Evolutionary conservation across 2,113 vertebrate species (phyloP), one percentile per base, ranked within the genome.

Genomic region (Phocoena phocoena): DNA sequence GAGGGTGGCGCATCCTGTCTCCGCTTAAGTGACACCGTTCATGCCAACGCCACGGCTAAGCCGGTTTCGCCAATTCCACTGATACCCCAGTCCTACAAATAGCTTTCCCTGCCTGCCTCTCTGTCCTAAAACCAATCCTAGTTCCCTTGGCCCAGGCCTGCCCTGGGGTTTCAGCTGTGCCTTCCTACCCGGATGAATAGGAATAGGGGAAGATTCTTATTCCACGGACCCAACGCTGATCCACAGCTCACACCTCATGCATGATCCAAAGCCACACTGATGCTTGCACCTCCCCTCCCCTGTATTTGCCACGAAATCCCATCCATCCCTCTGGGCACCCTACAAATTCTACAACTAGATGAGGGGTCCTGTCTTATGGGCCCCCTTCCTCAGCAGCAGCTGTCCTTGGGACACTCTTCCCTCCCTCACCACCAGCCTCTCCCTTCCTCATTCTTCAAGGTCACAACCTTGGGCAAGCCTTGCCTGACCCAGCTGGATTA

Each of bases 261-360:
- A 6, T 14, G 53, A 70, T 9, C n/a, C 70, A 67, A 80, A 77
- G 50, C 21, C 84, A 76, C 23, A 2, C 0, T 8, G 58, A 2
- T 9, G 28, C 47, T 21, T 13, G 4, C 0, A 0, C 1, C 5
- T 21, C 33, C 38, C 1, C 5, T 21, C 26, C 38, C 41, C 6
- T 5, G 2, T 23, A 6, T 33, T 50, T 63, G 28, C 12, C 55
- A n/a, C 0, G 47, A 68, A 38, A 63, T 47, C 62, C 33, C n/a
- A 28, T 9, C 65, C n/a, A 2, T 71, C 28, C 28, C 41, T 82
- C 67, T 76, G 1, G 2, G 76, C 70, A 76, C 25, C 31, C 9
- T 26, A 20, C 25, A 12, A 1, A 13, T 6, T 31, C 76, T 12
- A 65, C 4, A 9, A 20, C 74, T 63, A 36, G 68, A 17, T 2